These are phyloP conservation scores for Riparia riparia DNA, from an alignment of 2,113 vertebrate genomes.

Conservation along the genomic window DNA sequence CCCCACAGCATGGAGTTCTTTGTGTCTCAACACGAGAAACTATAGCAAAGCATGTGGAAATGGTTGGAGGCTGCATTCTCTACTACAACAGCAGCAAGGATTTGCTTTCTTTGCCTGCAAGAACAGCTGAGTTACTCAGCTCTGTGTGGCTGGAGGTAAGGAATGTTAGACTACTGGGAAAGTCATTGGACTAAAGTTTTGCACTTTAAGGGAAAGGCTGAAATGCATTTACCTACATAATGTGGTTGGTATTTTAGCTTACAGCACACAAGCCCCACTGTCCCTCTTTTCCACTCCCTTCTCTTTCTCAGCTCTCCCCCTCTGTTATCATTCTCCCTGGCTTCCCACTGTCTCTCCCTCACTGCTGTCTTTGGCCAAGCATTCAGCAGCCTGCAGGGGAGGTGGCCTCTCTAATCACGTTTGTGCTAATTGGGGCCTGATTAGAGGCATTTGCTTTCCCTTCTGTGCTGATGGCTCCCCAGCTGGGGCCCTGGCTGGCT, in stretches of 20 bases:
- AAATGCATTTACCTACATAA: neutral
- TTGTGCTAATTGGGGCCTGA: constrained; percentile 33
- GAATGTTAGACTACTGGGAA: neutral
- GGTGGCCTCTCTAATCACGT: neutral
- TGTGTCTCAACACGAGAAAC: neutral
- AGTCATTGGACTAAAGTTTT: neutral
- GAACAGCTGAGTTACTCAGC: neutral
- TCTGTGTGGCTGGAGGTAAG: neutral
- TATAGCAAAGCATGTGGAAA: neutral
- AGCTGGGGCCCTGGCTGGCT: constrained; percentile 23
- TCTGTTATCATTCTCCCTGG: neutral
- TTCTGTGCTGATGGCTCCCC: neutral
- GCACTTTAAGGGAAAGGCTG: neutral
- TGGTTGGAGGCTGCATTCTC: accelerated
- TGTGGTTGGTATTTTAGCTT: neutral
- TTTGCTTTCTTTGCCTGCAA: neutral
- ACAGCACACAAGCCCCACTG: neutral
- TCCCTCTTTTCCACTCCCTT: neutral
- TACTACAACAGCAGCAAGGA: neutral
- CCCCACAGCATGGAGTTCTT: neutral
- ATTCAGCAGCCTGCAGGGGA: neutral
- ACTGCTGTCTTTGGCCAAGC: neutral
- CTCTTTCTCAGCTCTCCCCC: neutral
- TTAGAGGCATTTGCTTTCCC: constrained; percentile 32
- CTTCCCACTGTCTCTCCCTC: accelerated